Evolutionary conservation across 30 jellyfish, hydroid and myxozoan species (phyloP), one percentile per base, ranked within the genome.

Genomic region (Catostylus mosaicus): DNA sequence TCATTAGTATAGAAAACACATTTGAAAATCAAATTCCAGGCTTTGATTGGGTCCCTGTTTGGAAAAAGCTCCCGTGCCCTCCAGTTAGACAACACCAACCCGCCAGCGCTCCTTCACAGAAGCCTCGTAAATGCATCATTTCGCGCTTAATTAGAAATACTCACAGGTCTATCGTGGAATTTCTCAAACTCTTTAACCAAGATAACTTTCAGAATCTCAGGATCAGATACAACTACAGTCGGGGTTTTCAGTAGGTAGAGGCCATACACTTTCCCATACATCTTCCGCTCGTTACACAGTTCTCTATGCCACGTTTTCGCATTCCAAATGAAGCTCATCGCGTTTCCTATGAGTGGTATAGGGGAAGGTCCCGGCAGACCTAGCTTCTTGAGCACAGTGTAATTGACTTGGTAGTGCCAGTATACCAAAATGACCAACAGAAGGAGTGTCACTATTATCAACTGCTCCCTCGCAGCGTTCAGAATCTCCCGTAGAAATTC

Each of bases 91-190:
- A n/a, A n/a, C n/a, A n/a, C n/a, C n/a, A n/a, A n/a, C n/a, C n/a
- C n/a, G n/a, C n/a, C n/a, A n/a, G n/a, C n/a, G n/a, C n/a, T n/a
- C n/a, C n/a, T n/a, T n/a, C n/a, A n/a, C n/a, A n/a, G n/a, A n/a
- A n/a, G n/a, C n/a, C n/a, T n/a, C n/a, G n/a, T 16, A 48, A 48
- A 48, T 9, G 63, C 20, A 27, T 48, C 3, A 9, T 16, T 48
- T 4, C 27, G 20, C 20, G 20, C 20, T 5, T 14, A 40, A 40
- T 5, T 5, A 40, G 27, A 48, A 27, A 48, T 48, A 16, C 88
- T 63, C 63, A 82, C 96, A 46, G 96, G 89, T 59, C 91, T 65
- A 65, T 80, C 96, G 46, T 65, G 91, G 46, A 88, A 88, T 24
- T 51, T 69, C 43, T 71, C 85, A 75, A 88, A 88, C 19, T 88